Conservation (phyloP, 2,888 invertebrate genomes). For the Helicoverpa assulta region DNA sequence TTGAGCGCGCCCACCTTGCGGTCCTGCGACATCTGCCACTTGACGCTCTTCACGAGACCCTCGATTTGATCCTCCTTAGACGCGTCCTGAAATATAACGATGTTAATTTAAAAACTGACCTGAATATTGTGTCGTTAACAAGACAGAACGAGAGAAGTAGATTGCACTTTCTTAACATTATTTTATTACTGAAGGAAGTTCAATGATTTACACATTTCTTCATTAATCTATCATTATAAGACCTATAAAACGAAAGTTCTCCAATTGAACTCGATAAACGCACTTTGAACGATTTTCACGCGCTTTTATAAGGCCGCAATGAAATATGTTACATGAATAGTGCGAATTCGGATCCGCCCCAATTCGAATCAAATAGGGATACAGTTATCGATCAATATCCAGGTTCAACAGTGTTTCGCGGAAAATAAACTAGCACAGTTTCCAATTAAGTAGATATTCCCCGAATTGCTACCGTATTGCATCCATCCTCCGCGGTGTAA, state of each 20-base stretch:
- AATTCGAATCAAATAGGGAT: constrained; percentile 7
- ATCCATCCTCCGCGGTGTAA: neutral
- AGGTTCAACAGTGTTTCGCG: too few species aligned
- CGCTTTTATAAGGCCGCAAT: neutral
- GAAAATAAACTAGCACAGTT: too few species aligned
- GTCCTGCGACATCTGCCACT: constrained; percentile 95
- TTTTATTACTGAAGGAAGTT: too few species aligned
- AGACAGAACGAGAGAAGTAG: too few species aligned
- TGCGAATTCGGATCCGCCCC: constrained; percentile 11
- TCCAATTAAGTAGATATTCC: neutral
- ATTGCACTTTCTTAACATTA: too few species aligned
- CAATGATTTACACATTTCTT: too few species aligned
- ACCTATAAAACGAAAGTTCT: too few species aligned
- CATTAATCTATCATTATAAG: too few species aligned
- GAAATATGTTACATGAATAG: constrained; percentile 4
- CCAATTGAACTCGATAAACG: too few species aligned
- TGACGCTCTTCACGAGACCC: constrained; percentile 92
- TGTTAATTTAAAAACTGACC: constrained; percentile 20
- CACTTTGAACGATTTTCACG: neutral
- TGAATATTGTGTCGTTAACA: neutral
- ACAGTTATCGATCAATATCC: too few species aligned
- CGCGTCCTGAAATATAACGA: constrained; percentile 78
- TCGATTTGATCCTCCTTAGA: constrained; percentile 89
- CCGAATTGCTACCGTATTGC: neutral
- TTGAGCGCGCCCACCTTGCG: constrained; percentile 95